A percentile compares a stretch with the other conserved stretches of the same genome.
Evolutionary conservation across 1,140 invertebrate species (phyloP).

Genomic region (Lordiphosa mommai): DNA sequence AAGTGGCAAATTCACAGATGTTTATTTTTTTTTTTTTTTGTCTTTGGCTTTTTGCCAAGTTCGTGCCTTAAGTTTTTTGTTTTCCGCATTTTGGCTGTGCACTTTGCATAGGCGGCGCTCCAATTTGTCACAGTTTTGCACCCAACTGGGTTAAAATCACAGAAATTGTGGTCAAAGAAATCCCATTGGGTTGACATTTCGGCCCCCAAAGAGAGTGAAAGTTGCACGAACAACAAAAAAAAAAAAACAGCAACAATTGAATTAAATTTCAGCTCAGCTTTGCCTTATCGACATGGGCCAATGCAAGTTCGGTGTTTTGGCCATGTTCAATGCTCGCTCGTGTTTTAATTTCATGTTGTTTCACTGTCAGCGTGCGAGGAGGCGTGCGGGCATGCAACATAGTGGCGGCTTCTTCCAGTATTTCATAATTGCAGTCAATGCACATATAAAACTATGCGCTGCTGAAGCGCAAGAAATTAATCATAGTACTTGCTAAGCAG

Average conservation of each 20-base stretch:
- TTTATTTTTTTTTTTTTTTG: no score
- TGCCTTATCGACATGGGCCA: conserved; percentile 66
- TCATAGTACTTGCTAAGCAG: conserved; percentile 5
- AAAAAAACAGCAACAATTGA: conserved; percentile 29
- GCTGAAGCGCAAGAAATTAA: conserved; percentile 2
- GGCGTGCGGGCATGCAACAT: conserved; percentile 71
- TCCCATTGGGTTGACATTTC: conserved; percentile 51
- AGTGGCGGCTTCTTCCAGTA: conserved; percentile 52
- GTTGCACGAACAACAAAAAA: conserved; percentile 51
- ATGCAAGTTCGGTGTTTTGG: conserved; percentile 36
- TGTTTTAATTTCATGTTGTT: conserved; percentile 78
- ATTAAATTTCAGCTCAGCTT: conserved; percentile 74
- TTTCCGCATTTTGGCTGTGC: conserved; percentile 62
- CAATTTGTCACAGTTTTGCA: conserved; percentile 47
- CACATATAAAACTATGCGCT: background rate
- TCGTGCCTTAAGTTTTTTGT: conserved; percentile 69
- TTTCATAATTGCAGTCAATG: conserved; percentile 62
- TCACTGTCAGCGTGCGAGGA: conserved; percentile 55
- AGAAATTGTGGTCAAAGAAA: conserved; percentile 35
- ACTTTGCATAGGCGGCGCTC: conserved; percentile 51
- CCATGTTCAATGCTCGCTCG: conserved; percentile 65
- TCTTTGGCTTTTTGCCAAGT: conserved; percentile 18
- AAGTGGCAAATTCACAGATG: background rate
- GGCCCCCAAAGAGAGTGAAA: conserved; percentile 72
- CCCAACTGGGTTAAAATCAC: conserved; percentile 31